Evolutionary conservation across 2,888 invertebrate genomes (phyloP).

Genomic region (Agrochola lychnidis): DNA sequence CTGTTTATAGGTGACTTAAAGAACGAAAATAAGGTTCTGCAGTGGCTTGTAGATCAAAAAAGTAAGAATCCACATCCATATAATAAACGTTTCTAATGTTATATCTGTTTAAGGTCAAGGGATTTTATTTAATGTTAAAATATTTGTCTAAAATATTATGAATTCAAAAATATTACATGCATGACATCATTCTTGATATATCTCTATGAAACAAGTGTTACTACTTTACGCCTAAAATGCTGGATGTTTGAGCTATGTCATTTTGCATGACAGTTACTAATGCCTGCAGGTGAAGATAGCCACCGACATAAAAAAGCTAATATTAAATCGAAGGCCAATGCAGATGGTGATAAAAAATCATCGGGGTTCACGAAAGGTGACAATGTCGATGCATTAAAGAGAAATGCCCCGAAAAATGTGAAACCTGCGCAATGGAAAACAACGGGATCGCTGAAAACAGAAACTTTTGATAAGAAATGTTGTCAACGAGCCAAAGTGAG

Average conservation of each 20-base stretch:
- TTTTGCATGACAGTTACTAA: conserved; percentile 91
- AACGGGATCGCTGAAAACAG: conserved; percentile 82
- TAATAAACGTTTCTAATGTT: conserved; percentile 78
- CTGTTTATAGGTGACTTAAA: conserved; percentile 96
- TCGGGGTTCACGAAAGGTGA: conserved; percentile 79
- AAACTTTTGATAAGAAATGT: conserved; percentile 64
- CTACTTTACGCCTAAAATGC: conserved; percentile 87
- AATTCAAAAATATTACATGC: conserved; percentile 84
- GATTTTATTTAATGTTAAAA: conserved; percentile 66
- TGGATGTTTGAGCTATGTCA: conserved; percentile 91
- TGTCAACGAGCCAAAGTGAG: conserved; percentile 57
- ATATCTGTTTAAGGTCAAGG: conserved; percentile 63
- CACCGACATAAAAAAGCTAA: conserved; percentile 87
- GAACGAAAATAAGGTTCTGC: conserved; percentile 98
- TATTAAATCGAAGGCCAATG: conserved; percentile 88
- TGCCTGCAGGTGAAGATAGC: conserved; percentile 91
- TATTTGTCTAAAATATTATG: conserved; percentile 68
- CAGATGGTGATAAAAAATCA: conserved; percentile 86
- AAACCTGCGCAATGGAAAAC: conserved; percentile 77
- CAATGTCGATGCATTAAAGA: conserved; percentile 69
- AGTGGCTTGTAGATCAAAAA: conserved; percentile 98
- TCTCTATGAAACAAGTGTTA: conserved; percentile 75
- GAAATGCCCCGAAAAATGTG: conserved; percentile 65
- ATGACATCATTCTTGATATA: conserved; percentile 89
- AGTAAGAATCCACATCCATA: conserved; percentile 95